Percentiles rank a stretch among this genome's conserved stretches.
phyloP scores from a whole-genome alignment of 2,888 invertebrate genomes.

The Hypsopygia costalis region DNA sequence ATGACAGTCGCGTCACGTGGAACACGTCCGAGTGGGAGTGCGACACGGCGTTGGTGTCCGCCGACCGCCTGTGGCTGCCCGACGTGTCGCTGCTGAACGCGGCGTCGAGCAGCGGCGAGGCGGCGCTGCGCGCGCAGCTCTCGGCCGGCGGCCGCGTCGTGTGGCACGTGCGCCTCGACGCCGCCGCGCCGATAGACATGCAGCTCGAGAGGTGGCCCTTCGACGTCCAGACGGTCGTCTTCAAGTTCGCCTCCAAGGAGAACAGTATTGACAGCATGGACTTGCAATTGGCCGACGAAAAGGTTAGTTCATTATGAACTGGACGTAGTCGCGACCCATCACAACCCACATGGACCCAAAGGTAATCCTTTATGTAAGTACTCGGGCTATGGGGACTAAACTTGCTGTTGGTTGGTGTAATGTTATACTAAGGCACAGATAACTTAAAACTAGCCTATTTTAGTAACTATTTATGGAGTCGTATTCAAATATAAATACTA shows the following conservation, averaged over 20 bases:
- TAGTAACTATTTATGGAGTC: no score
- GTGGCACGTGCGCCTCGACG: constrained; percentile 47
- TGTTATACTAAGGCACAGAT: no score
- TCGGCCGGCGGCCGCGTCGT: constrained; percentile 82
- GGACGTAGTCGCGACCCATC: no score
- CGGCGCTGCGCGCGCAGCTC: constrained; percentile 84
- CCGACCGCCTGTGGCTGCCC: constrained; percentile 89
- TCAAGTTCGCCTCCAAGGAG: constrained; percentile 88
- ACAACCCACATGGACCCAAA: no score
- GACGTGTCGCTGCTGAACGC: constrained; percentile 87
- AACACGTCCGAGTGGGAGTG: constrained; percentile 84
- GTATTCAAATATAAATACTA: no score
- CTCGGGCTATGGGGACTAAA: no score
- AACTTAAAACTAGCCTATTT: no score
- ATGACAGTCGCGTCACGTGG: constrained; percentile 87
- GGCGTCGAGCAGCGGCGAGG: constrained; percentile 82
- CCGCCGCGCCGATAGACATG: constrained; percentile 47
- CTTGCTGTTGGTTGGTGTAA: no score
- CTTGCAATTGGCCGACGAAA: constrained; percentile 30
- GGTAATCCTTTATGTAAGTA: no score
- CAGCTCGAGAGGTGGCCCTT: constrained; percentile 85
- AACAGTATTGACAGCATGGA: constrained; percentile 82
- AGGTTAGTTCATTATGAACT: no score
- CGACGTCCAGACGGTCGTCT: constrained; percentile 84
- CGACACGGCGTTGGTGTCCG: constrained; percentile 79